phyloP scores from a whole-genome alignment of 2,888 invertebrate species.

The Plebejus anna region DNA sequence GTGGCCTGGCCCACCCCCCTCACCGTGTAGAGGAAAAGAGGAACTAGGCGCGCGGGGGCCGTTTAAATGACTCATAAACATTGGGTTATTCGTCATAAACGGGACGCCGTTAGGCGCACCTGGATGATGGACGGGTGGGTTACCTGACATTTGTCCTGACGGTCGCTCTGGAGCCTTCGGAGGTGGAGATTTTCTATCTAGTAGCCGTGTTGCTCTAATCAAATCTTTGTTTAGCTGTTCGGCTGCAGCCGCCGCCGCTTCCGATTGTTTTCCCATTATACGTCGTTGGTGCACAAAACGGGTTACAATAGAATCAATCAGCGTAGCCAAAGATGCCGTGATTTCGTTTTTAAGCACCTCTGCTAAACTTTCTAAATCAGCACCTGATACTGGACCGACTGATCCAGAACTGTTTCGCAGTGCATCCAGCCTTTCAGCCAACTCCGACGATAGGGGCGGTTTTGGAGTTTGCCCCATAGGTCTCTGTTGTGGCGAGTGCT shows the following conservation, averaged over 20 bases:
- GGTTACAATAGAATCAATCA: constrained; percentile 93
- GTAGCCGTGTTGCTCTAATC: constrained; percentile 88
- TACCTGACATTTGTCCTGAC: constrained; percentile 77
- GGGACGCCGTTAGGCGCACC: constrained; percentile 70
- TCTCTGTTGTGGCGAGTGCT: constrained; percentile 78
- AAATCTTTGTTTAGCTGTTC: constrained; percentile 93
- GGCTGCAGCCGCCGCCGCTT: constrained; percentile 88
- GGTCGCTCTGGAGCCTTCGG: constrained; percentile 85
- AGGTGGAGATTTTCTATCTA: constrained; percentile 89
- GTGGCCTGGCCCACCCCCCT: constrained; percentile 75
- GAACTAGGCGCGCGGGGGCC: constrained; percentile 83
- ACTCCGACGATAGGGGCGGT: constrained; percentile 82
- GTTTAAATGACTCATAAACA: constrained; percentile 77
- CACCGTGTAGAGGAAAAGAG: constrained; percentile 85
- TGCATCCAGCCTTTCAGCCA: constrained; percentile 88
- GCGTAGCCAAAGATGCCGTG: constrained; percentile 88
- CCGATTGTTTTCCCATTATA: constrained; percentile 86
- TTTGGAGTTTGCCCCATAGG: constrained; percentile 70
- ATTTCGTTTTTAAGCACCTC: constrained; percentile 95
- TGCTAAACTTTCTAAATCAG: constrained; percentile 93
- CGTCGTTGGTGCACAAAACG: constrained; percentile 91
- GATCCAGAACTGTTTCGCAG: constrained; percentile 85
- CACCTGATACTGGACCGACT: constrained; percentile 84
- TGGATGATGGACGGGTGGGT: constrained; percentile 75
- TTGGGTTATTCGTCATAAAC: constrained; percentile 68